Conservation (phyloP, 2,888 invertebrate genomes). For the Sphinx pinastri region DNA sequence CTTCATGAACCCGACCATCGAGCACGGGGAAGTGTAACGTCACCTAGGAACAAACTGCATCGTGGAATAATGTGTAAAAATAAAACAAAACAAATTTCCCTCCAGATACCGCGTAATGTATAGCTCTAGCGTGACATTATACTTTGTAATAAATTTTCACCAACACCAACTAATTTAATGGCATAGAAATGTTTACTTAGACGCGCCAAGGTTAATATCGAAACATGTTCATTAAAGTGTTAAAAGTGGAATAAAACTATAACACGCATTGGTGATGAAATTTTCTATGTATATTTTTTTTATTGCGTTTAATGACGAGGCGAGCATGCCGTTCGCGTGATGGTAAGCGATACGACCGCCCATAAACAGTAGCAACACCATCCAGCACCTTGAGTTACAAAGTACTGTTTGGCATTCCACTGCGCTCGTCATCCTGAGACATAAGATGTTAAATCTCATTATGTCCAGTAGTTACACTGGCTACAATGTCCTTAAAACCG, state of each 20-base stretch:
- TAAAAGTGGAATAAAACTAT: neutral
- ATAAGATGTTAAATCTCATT: too few species aligned
- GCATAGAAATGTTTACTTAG: constrained; percentile 4
- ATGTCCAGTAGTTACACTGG: too few species aligned
- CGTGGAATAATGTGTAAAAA: constrained; percentile 24
- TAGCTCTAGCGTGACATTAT: constrained; percentile 2
- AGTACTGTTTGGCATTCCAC: too few species aligned
- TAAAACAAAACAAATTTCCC: neutral
- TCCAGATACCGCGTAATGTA: neutral
- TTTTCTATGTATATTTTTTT: too few species aligned
- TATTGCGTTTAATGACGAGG: too few species aligned
- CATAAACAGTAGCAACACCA: too few species aligned
- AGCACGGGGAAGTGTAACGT: constrained; percentile 58
- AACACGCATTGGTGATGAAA: too few species aligned
- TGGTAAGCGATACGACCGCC: too few species aligned
- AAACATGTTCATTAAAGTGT: neutral
- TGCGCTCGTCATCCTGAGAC: too few species aligned
- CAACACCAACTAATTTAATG: constrained; percentile 19
- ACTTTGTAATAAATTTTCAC: constrained; percentile 14
- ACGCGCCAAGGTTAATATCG: constrained; percentile 1
- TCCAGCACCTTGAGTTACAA: too few species aligned
- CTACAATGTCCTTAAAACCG: too few species aligned
- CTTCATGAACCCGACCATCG: constrained; percentile 64
- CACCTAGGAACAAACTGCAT: constrained; percentile 40
- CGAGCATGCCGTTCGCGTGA: too few species aligned